Base-by-base conservation (phyloP, 2,113 vertebrate species). In the Nasalis larvatus region DNA sequence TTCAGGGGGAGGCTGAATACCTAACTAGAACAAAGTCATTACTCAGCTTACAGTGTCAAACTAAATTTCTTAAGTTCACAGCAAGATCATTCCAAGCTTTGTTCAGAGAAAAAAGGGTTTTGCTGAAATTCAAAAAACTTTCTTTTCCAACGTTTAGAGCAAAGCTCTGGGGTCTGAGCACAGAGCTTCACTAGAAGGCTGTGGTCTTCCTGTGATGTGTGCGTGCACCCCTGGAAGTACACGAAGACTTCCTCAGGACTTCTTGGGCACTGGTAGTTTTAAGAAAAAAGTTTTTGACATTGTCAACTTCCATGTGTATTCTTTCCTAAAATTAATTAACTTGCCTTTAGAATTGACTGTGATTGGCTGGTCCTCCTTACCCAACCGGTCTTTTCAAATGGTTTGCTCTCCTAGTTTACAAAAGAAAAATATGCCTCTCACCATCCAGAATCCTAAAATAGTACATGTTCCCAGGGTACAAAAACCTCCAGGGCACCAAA, bases 41-140 rank as follows among this genome's bases (percentile, higher is more conserved):
- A 80, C 68, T 93, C 83, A 73, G 86, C 40, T 40, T 69, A 89
- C 68, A 52, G 18, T 86, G 91, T 96, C 93, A 93, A 96, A 93
- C 68, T 85, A n/a, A 78, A 89, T 91, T 90, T 89, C 83, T 83
- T 85, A 81, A 95, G 40, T 91, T 96, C 96, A 97, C 83, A 95
- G 95, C 27, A 86, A 91, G 93, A 89, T 88, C 89, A 95, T 96
- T 91, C 86, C 86, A 95, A 86, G 86, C 69, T 97, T 96, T 94
- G 49, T 95, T 94, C 86, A 96, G 76, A 95, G 52, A 71, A 94
- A 91, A 94, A 82, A 45, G 14, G 32, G 35, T 84, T 88, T 97
- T 86, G 60, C 77, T 68, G 76, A 88, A 68, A 91, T 89, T 82
- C 54, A 40, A 71, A 68, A 81, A 76, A 27, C 86, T 86, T 94